Base-by-base conservation (phyloP, 2,888 invertebrate species). In the Caenorhabditis becei region DNA sequence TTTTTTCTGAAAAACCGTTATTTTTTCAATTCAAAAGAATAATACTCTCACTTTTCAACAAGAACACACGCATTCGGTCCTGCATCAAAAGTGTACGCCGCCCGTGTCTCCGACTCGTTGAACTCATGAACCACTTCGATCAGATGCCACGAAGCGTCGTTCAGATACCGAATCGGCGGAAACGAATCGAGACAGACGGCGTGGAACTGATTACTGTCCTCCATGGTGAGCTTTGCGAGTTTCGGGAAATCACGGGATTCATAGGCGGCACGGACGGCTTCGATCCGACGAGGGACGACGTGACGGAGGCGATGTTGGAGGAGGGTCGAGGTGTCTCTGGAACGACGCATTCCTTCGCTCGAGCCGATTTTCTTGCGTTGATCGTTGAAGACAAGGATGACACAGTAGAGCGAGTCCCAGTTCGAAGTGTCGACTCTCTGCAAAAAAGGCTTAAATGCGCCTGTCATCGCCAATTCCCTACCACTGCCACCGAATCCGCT, bases 11-110 rank as follows among this genome's bases (percentile, higher is more conserved):
- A 37, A 23, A 16, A 44, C n/a, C 41, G 8, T 41, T 14, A n/a
- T n/a, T n/a, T n/a, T n/a, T n/a, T n/a, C n/a, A n/a, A n/a, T n/a
- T n/a, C n/a, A n/a, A n/a, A n/a, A n/a, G n/a, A n/a, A n/a, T n/a
- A 32, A 41, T 1, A 14, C 14, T 37, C 54, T 41, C 20, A 82
- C 86, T 78, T 65, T 67, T 70, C 44, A 11, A 84, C 20, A 62
- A 84, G 83, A 23, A 86, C 77, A 67, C 85, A 85, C 1, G 86
- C 87, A 65, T 87, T 87, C 59, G 87, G 86, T 44, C 87, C 87
- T 69, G 99, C 99, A 93, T 99, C 99, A 93, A 96, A 99, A 18
- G 98, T 97, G 91, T 99, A 99, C 0, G 97, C 96, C 8, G 96
- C 94, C 94, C 94, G 26, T 88, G 54, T 63, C 28, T 26, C 51